A percentile compares a stretch with the other conserved stretches of the same genome.
These are phyloP conservation scores for Pseudomugil gertrudae DNA, from an alignment of 2,797 vertebrate species.

Conservation along the genomic window DNA sequence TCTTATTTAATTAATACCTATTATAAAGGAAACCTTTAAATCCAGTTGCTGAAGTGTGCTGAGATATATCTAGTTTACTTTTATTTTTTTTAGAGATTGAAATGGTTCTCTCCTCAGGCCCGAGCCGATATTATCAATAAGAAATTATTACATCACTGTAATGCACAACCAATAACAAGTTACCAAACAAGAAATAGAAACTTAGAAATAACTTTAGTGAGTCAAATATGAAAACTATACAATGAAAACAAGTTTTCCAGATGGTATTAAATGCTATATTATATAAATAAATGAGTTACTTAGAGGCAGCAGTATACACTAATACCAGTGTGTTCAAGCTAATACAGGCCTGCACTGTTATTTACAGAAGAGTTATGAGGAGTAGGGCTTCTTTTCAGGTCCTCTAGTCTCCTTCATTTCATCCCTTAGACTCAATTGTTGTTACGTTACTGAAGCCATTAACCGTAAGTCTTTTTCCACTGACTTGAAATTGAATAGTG, in stretches of 20 bases:
- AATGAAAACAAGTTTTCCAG: not conserved
- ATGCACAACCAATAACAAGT: not conserved
- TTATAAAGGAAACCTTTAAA: not conserved
- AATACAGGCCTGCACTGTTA: not conserved
- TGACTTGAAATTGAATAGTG: not conserved
- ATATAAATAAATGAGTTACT: not conserved
- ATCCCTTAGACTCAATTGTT: not conserved
- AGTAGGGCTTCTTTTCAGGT: not conserved
- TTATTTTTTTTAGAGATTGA: too few species aligned
- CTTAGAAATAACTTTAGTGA: not conserved
- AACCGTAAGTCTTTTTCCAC: constrained; percentile 1
- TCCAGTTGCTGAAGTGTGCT: not conserved
- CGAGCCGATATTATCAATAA: not conserved
- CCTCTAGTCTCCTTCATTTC: not conserved
- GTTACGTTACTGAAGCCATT: not conserved
- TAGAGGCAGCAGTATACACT: not conserved
- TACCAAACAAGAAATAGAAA: not conserved
- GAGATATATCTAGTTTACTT: not conserved
- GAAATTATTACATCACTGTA: not conserved
- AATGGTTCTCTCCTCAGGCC: too few species aligned
- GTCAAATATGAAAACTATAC: not conserved
- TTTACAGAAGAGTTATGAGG: not conserved
- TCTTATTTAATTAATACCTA: not conserved
- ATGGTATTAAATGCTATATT: not conserved
- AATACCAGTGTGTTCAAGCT: not conserved